These are phyloP conservation scores for Bruchidius siliquastri DNA, from an alignment of 2,888 invertebrate species.

Conservation along the genomic window DNA sequence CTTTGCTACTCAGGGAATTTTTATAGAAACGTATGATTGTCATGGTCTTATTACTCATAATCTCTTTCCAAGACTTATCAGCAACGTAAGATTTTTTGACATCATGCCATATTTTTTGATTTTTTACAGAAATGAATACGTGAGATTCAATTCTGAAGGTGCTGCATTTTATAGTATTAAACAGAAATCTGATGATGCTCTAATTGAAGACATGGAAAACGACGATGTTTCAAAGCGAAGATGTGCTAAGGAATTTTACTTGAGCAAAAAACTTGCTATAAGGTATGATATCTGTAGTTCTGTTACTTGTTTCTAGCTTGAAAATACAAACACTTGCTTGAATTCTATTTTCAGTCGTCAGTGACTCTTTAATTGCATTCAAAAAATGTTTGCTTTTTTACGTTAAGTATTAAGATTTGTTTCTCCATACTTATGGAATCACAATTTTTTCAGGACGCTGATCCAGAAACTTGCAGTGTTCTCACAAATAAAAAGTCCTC, in stretches of 20 bases:
- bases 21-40: too few species aligned
- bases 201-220: background rate
- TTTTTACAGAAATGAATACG: constrained; percentile 51
- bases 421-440: background rate
- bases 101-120: background rate
- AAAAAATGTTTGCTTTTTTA: too few species aligned
- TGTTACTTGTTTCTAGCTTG: too few species aligned
- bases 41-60: too few species aligned
- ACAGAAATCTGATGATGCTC: background rate
- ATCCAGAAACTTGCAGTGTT: constrained; percentile 71
- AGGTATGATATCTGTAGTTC: background rate
- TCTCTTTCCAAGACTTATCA: too few species aligned
- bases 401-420: too few species aligned
- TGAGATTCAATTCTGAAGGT: constrained; percentile 54
- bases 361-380: too few species aligned
- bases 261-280: background rate
- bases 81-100: too few species aligned
- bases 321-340: too few species aligned
- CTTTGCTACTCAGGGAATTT: too few species aligned
- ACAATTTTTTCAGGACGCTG: constrained; percentile 41
- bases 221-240: background rate
- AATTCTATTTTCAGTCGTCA: too few species aligned
- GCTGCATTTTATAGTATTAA: constrained; percentile 43
- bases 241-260: background rate
- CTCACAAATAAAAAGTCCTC: constrained; percentile 75